Evolutionary conservation across 2,113 vertebrate genomes (phyloP).

Genomic region (Silurus meridionalis): DNA sequence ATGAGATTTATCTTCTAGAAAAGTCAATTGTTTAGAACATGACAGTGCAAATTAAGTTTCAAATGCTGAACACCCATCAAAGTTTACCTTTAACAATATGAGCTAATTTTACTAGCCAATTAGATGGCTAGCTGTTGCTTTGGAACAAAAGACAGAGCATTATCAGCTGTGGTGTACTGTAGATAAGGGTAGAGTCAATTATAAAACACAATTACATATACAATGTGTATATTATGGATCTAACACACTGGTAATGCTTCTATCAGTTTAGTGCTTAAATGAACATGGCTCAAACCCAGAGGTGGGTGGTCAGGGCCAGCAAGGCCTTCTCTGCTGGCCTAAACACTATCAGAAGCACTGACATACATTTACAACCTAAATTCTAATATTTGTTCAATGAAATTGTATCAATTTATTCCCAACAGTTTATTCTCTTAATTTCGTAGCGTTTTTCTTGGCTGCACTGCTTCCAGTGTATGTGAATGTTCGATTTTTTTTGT

Average conservation of each 20-base stretch:
- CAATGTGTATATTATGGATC: not conserved
- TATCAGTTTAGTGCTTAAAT: not conserved
- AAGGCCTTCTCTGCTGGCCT: too few species aligned
- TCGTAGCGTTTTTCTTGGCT: too few species aligned
- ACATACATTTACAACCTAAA: too few species aligned
- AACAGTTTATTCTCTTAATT: too few species aligned
- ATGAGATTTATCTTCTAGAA: not conserved
- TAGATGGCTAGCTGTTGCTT: not conserved
- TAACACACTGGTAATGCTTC: not conserved
- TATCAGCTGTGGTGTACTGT: not conserved
- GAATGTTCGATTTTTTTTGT: too few species aligned
- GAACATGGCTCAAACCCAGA: not conserved
- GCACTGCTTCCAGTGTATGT: too few species aligned
- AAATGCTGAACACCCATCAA: not conserved
- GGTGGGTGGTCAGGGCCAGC: too few species aligned
- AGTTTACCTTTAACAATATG: not conserved
- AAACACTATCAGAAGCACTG: too few species aligned
- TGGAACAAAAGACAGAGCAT: not conserved
- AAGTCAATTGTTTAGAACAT: not conserved
- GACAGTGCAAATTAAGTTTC: not conserved
- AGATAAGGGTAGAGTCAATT: not conserved
- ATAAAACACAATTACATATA: not conserved
- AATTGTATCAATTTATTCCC: too few species aligned
- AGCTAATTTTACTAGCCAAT: not conserved
- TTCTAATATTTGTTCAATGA: too few species aligned